Percentiles rank a stretch among this genome's conserved stretches.
Conservation (phyloP, 1,140 invertebrate species). For the Pantala flavescens region DNA sequence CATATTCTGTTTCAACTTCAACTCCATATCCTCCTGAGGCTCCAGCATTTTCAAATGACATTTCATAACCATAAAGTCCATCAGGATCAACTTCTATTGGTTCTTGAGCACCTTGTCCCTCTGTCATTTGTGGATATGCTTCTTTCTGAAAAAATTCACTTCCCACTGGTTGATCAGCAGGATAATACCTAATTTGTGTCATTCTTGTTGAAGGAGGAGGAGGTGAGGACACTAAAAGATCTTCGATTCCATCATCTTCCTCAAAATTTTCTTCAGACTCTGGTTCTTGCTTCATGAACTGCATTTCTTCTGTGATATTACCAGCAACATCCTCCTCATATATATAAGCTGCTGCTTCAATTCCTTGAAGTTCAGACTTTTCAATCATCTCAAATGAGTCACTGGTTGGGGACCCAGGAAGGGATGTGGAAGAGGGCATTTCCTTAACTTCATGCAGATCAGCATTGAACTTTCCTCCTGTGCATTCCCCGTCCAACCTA, state of each 20-base stretch:
- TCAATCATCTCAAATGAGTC: slow-evolving; percentile 84
- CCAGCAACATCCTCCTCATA: slow-evolving; percentile 76
- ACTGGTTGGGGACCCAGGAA: slow-evolving; percentile 53
- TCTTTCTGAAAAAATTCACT: slow-evolving; percentile 48
- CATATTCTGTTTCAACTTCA: slow-evolving; percentile 34
- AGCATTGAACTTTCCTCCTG: not conserved
- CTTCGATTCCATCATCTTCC: slow-evolving; percentile 61
- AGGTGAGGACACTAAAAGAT: slow-evolving; percentile 52
- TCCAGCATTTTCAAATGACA: slow-evolving; percentile 22
- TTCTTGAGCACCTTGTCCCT: not conserved
- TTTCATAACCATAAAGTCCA: slow-evolving; percentile 12
- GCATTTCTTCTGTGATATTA: slow-evolving; percentile 57
- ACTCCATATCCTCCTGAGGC: slow-evolving; percentile 26
- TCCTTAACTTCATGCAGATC: not conserved
- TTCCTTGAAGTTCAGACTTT: slow-evolving; percentile 60
- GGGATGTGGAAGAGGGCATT: not conserved
- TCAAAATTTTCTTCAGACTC: slow-evolving; percentile 33
- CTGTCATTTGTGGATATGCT: slow-evolving; percentile 19
- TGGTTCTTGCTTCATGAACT: slow-evolving; percentile 35
- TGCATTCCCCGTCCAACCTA: slow-evolving; percentile 3
- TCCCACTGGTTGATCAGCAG: slow-evolving; percentile 30
- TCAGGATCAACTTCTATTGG: not conserved
- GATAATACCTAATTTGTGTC: slow-evolving; percentile 41
- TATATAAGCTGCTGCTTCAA: slow-evolving; percentile 52
- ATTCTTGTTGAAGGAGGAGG: slow-evolving; percentile 44